Evolutionary conservation across 2,113 vertebrate genomes (phyloP), one percentile per base, ranked within the genome.

Genomic region (Marmota flaviventris): DNA sequence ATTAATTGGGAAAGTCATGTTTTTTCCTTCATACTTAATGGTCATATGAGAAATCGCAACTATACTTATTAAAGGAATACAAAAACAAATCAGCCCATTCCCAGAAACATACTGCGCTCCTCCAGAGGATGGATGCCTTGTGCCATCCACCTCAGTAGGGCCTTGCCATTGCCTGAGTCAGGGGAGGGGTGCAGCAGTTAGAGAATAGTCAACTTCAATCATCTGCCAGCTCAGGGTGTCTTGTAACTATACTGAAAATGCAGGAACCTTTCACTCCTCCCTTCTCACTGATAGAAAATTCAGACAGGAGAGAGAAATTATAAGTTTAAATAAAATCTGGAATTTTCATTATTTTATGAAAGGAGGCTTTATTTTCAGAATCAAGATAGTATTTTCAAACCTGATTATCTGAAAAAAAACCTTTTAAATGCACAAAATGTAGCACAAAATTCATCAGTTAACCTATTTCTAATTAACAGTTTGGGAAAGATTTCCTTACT

Each of bases 361-460:
- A 42, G 81, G 10, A 42, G 7, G 79, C 20, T 75, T 85, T 79
- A 91, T 73, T 89, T 96, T 89, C 81, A 93, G 45, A 78, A 89
- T 7, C 37, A 70, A 86, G 34, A 14, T 81, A 34, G 16, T 61
- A 32, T 77, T 89, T 70, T 5, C 42, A 73, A 84, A 51, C 22
- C 34, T 75, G 53, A 91, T 25, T 89, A 86, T 78, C 16, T 37
- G 29, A 85, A 85, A 67, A 16, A 14, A 77, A 8, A 42, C 42
- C 0, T 3, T 42, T 13, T 91, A 53, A 73, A 20, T 70, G n/a
- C 37, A 42, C 42, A 42, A 42, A 42, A 42, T 94, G 89, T 73
- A 91, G 45, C 7, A 18, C 63, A 89, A 97, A 95, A 91, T 81
- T n/a, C 27, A 56, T 78, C 1, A 17, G 39, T 77, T 87, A 83